phyloP scores from a whole-genome alignment of 1,140 invertebrate genomes.

The Bombus ignitus region DNA sequence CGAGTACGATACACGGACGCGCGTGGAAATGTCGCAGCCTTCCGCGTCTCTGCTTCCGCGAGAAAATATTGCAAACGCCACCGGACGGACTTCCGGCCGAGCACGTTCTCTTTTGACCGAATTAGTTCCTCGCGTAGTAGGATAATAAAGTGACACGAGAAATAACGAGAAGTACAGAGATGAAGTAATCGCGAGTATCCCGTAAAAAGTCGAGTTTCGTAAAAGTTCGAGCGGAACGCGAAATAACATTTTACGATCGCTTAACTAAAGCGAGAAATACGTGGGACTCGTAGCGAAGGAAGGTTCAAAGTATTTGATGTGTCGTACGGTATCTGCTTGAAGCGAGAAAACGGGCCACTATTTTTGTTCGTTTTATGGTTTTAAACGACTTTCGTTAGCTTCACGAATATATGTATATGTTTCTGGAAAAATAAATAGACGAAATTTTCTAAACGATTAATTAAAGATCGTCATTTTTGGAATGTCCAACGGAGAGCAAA shows the following conservation, averaged over 20 bases:
- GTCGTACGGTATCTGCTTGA: too few relatives aligned
- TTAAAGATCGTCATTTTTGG: too few relatives aligned
- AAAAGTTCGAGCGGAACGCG: background rate
- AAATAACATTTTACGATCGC: background rate
- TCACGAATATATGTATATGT: too few relatives aligned
- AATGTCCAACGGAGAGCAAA: too few relatives aligned
- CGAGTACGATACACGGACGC: background rate
- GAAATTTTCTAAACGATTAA: too few relatives aligned
- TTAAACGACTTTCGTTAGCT: too few relatives aligned
- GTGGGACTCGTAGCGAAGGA: too few relatives aligned
- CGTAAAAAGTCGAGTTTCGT: background rate
- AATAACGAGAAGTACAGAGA: background rate
- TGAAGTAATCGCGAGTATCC: background rate
- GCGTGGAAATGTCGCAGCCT: background rate
- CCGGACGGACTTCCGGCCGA: background rate
- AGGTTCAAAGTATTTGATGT: background rate
- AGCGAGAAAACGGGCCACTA: too few relatives aligned
- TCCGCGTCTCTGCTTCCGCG: conserved; percentile 20
- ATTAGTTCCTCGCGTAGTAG: background rate
- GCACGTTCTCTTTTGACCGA: background rate
- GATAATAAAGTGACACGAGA: background rate
- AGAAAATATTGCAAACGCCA: conserved; percentile 15
- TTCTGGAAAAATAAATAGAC: too few relatives aligned
- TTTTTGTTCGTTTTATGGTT: too few relatives aligned
- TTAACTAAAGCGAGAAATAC: background rate